Conservation (phyloP, 2,888 invertebrate genomes). For the Isoperla grammatica region DNA sequence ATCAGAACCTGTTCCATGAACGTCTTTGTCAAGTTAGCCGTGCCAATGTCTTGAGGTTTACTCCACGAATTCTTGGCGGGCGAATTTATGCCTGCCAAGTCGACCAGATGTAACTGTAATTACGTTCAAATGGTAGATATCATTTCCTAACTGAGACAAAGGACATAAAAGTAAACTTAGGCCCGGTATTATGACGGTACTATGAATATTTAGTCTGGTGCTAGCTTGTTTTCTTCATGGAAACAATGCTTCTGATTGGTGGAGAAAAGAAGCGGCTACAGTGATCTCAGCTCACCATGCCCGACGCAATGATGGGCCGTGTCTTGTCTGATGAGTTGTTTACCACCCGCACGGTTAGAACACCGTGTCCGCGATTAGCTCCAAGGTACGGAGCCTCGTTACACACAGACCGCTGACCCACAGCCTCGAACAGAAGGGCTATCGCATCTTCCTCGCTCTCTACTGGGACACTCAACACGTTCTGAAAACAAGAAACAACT, state of each 20-base stretch:
- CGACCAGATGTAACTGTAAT: constrained; percentile 5
- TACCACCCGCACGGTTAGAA: neutral
- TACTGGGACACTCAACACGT: neutral
- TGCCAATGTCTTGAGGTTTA: neutral
- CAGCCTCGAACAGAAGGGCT: neutral
- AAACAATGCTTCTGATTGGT: no score
- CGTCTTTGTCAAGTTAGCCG: constrained; percentile 2
- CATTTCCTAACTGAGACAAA: no score
- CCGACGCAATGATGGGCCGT: neutral
- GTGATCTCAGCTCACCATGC: neutral
- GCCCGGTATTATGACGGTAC: no score
- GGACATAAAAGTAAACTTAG: no score
- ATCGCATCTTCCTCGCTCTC: neutral
- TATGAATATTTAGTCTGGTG: no score
- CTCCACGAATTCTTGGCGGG: neutral
- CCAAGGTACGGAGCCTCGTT: neutral
- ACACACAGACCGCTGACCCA: neutral
- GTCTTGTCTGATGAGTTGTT: neutral
- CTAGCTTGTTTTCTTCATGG: no score
- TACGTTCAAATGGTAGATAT: neutral
- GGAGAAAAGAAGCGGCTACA: no score
- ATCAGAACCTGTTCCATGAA: neutral
- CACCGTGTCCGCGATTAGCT: neutral
- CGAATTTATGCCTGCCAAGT: neutral
- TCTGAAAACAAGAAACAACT: neutral